Conservation (phyloP, 2,113 vertebrate genomes). For the Poeciliopsis occidentalis region DNA sequence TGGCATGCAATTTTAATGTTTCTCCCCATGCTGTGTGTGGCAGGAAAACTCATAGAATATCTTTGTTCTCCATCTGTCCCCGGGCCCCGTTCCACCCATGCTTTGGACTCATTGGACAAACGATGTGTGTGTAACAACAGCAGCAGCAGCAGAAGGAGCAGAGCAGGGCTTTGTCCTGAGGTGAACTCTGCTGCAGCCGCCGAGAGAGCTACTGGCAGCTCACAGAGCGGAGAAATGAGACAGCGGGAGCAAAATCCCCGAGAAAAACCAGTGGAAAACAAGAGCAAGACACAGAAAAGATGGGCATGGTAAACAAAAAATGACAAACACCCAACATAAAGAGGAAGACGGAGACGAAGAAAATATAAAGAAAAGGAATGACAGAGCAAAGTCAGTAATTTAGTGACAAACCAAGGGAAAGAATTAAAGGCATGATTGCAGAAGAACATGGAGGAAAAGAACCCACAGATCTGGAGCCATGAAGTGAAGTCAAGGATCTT, state of each 20-base stretch:
- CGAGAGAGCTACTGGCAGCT: constrained; percentile 48
- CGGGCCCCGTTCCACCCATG: constrained; percentile 57
- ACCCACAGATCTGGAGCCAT: constrained; percentile 21
- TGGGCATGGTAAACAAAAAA: constrained; percentile 31
- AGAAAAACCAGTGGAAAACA: constrained; percentile 24
- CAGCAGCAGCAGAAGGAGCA: constrained; percentile 15
- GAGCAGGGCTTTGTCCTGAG: constrained; percentile 58
- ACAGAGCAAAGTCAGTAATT: background rate
- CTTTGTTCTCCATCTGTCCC: constrained; percentile 69
- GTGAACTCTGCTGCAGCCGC: constrained; percentile 71
- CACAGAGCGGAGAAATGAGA: constrained; percentile 40
- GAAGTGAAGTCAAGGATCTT: constrained; percentile 2
- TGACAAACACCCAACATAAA: background rate
- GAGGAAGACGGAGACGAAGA: background rate
- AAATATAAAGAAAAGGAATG: background rate
- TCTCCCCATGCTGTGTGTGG: constrained; percentile 1
- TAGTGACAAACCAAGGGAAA: constrained; percentile 8
- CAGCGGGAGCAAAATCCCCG: constrained; percentile 11
- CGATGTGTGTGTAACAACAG: constrained; percentile 30
- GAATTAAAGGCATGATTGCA: background rate
- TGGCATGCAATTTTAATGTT: background rate
- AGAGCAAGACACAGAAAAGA: constrained; percentile 10
- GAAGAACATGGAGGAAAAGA: constrained; percentile 1
- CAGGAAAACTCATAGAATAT: constrained; percentile 28
- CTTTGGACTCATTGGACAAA: constrained; percentile 46